Evolutionary conservation across 2,113 vertebrate species (phyloP), one percentile per base, ranked within the genome.

Genomic region (Sapayoa aenigma): DNA sequence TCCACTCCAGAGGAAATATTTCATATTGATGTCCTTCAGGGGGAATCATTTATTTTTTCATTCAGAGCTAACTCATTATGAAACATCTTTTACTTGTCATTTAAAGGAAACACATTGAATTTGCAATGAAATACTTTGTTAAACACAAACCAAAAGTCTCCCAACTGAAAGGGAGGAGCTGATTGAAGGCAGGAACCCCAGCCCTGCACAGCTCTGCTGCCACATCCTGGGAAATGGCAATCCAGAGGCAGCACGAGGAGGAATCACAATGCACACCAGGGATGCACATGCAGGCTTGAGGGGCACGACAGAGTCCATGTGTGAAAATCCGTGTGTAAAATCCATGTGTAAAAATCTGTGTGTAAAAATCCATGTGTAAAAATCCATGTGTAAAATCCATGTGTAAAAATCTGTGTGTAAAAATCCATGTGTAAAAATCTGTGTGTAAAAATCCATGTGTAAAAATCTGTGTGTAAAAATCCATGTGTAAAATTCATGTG

Each of bases 31-130:
- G 6, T 62, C 92, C 88, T 96, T 83, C 84, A 91, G 53, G 87
- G 82, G 71, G 90, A 85, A 92, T 73, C 6, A 73, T 85, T 87
- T 56, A 11, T 85, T 37, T 73, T 96, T 93, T 56, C 71, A 78
- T 44, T 91, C 74, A 25, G 35, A 82, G 49, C 37, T 8, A 28
- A 46, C 74, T 94, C 84, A 56, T 91, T 91, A 91, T 44, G n/a
- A 88, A 90, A 76, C 41, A 72, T 82, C 85, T 76, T 79, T 72
- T 92, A 82, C 33, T 69, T 83, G 67, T 76, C 87, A 93, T 76
- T 93, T 87, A 76, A 79, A 83, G 82, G 28, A 56, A 89, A 91
- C 20, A 50, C 33, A 66, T 4, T 6, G 78, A 31, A 44, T 73
- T 90, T 75, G 62, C 86, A 73, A 49, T 1, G 8, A 84, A 85